Percentiles rank a stretch among this genome's conserved stretches.
Evolutionary conservation across 2,797 vertebrate genomes (phyloP).

Genomic region (Hemibagrus guttatus): DNA sequence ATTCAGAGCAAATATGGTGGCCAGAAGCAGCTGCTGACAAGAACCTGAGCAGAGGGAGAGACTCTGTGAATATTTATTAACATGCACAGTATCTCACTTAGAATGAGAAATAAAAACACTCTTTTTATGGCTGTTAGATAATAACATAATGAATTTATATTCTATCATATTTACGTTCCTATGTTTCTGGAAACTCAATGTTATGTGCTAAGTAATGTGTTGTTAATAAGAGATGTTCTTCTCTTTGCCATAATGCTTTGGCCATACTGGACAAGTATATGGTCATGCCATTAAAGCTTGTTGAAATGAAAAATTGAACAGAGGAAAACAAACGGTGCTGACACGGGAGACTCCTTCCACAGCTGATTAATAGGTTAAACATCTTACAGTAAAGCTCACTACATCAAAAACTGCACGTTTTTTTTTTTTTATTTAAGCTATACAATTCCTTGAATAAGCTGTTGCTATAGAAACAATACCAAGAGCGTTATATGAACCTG

Average conservation of each 20-base stretch:
- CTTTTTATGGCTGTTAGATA: background rate
- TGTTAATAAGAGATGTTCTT: no score
- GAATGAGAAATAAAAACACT: background rate
- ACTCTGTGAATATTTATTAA: background rate
- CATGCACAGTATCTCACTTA: background rate
- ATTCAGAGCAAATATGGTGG: constrained; percentile 79
- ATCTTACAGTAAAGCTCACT: background rate
- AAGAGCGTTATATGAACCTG: background rate
- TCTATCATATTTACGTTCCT: no score
- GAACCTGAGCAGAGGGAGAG: constrained; percentile 65
- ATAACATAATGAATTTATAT: background rate
- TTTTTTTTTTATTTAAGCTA: no score
- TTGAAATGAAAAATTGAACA: no score
- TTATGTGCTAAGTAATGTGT: no score
- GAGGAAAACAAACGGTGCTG: background rate
- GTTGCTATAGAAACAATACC: background rate
- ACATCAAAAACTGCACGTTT: background rate
- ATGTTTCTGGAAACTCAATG: background rate
- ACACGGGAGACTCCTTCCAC: background rate
- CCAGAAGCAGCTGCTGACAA: constrained; percentile 79
- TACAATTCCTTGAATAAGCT: background rate
- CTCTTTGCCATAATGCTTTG: no score
- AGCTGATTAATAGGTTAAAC: background rate
- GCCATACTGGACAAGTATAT: no score
- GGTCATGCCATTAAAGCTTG: no score